Conservation (phyloP, 2,888 invertebrate genomes). For the Lamellibrachia satsuma region DNA sequence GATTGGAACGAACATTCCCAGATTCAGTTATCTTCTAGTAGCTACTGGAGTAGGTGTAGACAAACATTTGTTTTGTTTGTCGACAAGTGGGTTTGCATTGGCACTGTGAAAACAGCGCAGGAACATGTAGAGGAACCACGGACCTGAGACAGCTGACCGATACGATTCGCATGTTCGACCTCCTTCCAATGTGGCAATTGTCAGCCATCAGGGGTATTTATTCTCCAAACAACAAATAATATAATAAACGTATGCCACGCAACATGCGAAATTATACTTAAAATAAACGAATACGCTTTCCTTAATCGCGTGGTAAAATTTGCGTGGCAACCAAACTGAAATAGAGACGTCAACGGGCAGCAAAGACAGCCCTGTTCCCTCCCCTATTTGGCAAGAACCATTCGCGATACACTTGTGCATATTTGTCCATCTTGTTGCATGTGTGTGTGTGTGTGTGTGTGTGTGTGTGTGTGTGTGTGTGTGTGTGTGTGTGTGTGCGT, state of each 20-base stretch:
- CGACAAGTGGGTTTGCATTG: not conserved
- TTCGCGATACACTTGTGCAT: too few species aligned
- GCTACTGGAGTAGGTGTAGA: not conserved
- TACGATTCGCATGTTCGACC: not conserved
- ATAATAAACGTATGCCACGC: not conserved
- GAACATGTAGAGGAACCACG: not conserved
- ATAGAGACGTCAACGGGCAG: not conserved
- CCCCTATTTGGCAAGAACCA: not conserved
- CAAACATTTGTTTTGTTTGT: not conserved
- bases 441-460: too few species aligned
- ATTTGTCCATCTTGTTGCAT: too few species aligned
- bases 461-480: too few species aligned
- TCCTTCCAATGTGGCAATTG: not conserved
- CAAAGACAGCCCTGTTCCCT: not conserved
- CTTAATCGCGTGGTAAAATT: not conserved
- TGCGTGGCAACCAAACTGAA: not conserved
- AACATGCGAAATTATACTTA: not conserved
- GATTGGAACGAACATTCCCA: not conserved
- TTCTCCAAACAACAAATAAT: not conserved
- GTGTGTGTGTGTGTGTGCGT: too few species aligned
- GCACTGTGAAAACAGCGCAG: not conserved
- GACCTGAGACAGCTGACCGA: not conserved
- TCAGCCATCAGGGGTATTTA: not conserved
- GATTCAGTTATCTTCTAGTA: not conserved
- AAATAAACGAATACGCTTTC: not conserved